Base-by-base conservation (phyloP, 2,888 invertebrate genomes). In the Orthosia gracilis region DNA sequence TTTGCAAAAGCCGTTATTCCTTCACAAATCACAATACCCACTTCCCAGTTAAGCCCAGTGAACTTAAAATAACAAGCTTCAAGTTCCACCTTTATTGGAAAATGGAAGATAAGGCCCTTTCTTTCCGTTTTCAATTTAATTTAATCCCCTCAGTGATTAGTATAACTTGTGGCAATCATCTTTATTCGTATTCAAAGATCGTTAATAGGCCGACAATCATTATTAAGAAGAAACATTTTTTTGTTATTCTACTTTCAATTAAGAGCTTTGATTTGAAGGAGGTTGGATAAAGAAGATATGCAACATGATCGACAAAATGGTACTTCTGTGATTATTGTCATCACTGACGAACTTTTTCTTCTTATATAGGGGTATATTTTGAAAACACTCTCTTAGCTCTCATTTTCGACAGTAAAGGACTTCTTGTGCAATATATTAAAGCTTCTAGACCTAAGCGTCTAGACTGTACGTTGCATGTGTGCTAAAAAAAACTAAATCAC, bases 71-170 rank as follows among this genome's bases (percentile, higher is more conserved):
- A 83, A 82, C 40, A 59, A 71, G 57, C 18, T 67, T 70, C 57
- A 66, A 78, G 55, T 50, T 78, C 23, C 69, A 66, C 54, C 23
- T 59, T 80, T 77, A 80, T 77, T 71, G 83, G 72, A 73, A 80
- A 80, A 73, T 71, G 70, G 61, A 66, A 69, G 73, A 71, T 71
- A 73, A 83, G 65, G 50, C 59, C 67, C 13, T 72, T 83, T 73
- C 69, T 80, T 78, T 73, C 59, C 71, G 31, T 72, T 79, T 79
- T 55, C 76, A 69, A 82, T 83, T 82, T 61, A 69, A 61, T 64
- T 72, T 61, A 67, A 82, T 82, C 83, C 52, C 15, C 55, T 58
- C 52, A 31, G 13, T 66, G 69, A 76, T 83, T 83, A 76, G 69
- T 66, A 49, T 68, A 40, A 66, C 58, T 72, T 52, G 26, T 58